Evolutionary conservation across 2,797 vertebrate genomes (phyloP).

Genomic region (Salarias fasciatus): DNA sequence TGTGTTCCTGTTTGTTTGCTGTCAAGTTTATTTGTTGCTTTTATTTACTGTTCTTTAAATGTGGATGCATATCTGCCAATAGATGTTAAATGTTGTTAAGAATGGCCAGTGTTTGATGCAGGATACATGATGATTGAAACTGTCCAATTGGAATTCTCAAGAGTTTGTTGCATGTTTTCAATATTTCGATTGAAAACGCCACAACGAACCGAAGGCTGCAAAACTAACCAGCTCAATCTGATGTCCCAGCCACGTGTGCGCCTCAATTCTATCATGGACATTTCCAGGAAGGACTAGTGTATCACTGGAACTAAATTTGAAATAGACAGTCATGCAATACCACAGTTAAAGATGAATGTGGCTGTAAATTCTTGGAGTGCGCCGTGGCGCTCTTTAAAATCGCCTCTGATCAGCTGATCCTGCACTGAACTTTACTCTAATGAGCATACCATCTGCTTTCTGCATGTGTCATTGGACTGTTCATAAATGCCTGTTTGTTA

Average conservation of each 20-base stretch:
- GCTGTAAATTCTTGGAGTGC: conserved; percentile 21
- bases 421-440: conserved; percentile 92
- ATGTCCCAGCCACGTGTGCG: conserved; percentile 10
- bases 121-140: conserved; percentile 83
- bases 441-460: conserved; percentile 97
- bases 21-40: conserved; percentile 85
- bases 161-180: conserved; percentile 32
- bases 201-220: background rate
- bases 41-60: conserved; percentile 91
- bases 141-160: background rate
- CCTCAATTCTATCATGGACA: background rate
- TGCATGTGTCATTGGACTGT: conserved; percentile 99
- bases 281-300: background rate
- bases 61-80: conserved; percentile 93
- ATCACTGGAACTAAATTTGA: conserved; percentile 34
- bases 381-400: conserved; percentile 27
- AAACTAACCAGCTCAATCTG: background rate
- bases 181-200: conserved; percentile 34
- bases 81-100: conserved; percentile 97
- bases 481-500: conserved; percentile 99
- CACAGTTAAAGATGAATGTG: conserved; percentile 29
- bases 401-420: conserved; percentile 84
- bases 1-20: conserved; percentile 86
- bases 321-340: conserved; percentile 16
- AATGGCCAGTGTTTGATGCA: conserved; percentile 93